These are phyloP conservation scores for Thelaira solivaga DNA, from an alignment of 2,888 invertebrate species.

Conservation along the genomic window DNA sequence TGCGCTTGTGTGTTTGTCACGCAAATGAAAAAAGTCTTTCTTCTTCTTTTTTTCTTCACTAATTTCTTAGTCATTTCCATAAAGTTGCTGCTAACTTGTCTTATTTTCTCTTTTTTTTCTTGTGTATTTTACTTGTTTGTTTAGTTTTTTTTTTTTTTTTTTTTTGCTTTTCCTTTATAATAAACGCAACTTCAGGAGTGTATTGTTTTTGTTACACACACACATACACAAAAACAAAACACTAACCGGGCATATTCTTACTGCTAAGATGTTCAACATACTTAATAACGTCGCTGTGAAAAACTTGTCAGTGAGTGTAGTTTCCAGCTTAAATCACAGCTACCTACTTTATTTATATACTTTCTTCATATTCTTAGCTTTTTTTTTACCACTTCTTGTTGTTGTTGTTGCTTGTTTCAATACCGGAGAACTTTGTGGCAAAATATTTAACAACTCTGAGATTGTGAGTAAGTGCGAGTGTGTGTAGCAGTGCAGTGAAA, in stretches of 20 bases:
- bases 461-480: too few relatives aligned
- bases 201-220: constrained; percentile 15
- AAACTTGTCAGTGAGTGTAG: constrained; percentile 42
- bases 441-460: background rate
- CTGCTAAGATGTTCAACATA: constrained; percentile 2
- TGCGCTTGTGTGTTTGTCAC: background rate
- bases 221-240: background rate
- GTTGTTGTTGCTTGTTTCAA: background rate
- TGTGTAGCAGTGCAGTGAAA: too few relatives aligned
- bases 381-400: background rate
- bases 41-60: too few relatives aligned
- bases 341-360: constrained; percentile 53
- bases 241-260: background rate
- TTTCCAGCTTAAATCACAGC: constrained; percentile 55
- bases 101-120: background rate
- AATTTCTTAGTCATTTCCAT: constrained; percentile 47
- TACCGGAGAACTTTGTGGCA: background rate
- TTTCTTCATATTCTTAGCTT: background rate
- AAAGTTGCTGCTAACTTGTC: constrained; percentile 10
- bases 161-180: constrained; percentile 10
- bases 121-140: background rate
- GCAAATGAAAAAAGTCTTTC: constrained; percentile 39
- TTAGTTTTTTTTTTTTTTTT: constrained; percentile 24
- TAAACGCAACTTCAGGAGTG: constrained; percentile 7
- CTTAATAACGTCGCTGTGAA: background rate